phyloP scores from a whole-genome alignment of 2,113 vertebrate species.

The Triplophysa tibetana region DNA sequence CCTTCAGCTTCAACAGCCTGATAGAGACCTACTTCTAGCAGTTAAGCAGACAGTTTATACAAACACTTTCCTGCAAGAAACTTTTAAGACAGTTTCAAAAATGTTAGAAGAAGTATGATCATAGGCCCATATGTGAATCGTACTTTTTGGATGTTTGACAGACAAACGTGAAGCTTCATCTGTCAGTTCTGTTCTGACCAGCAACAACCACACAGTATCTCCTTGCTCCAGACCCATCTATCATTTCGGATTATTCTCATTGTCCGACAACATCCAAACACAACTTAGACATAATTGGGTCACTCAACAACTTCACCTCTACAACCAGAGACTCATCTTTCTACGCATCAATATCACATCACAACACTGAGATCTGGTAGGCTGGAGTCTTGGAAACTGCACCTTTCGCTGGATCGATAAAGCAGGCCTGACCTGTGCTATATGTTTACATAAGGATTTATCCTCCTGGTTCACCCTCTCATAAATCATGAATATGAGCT shows the following conservation, averaged over 20 bases:
- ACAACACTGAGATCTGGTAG: neutral
- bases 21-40: slow-evolving; percentile 16
- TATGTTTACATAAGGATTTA: slow-evolving; percentile 39
- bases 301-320: slow-evolving; percentile 12
- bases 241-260: slow-evolving; percentile 41
- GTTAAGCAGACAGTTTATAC: neutral
- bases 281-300: slow-evolving; percentile 43
- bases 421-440: slow-evolving; percentile 35
- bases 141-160: slow-evolving; percentile 17
- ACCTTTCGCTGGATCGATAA: slow-evolving; percentile 37
- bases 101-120: slow-evolving; percentile 36
- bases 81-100: slow-evolving; percentile 22
- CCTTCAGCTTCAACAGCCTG: neutral
- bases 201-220: slow-evolving; percentile 5
- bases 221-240: slow-evolving; percentile 2
- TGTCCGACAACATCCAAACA: slow-evolving; percentile 32
- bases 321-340: slow-evolving; percentile 5
- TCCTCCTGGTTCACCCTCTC: slow-evolving; percentile 34
- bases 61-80: slow-evolving; percentile 18
- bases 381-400: slow-evolving; percentile 10
- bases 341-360: slow-evolving; percentile 10
- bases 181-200: neutral
- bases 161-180: neutral
- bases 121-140: slow-evolving; percentile 20
- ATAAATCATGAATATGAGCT: slow-evolving; percentile 45